These are phyloP conservation scores for Geococcyx californianus DNA, from an alignment of 2,113 vertebrate genomes.

Conservation along the genomic window DNA sequence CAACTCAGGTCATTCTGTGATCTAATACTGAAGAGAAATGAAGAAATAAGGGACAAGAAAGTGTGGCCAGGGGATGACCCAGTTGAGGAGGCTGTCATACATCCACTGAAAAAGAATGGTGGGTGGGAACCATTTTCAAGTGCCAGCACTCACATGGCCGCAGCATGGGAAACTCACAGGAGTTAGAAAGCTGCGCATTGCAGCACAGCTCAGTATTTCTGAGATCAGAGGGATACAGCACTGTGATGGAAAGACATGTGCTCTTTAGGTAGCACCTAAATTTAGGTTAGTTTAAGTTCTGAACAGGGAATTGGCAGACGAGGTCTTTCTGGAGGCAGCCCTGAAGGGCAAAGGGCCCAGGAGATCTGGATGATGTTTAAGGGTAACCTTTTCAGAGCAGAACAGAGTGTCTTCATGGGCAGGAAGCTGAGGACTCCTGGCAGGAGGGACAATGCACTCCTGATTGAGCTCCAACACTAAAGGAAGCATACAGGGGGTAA, in stretches of 20 bases:
- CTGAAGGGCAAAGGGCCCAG: not conserved
- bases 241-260: not conserved
- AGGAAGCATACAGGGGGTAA: not conserved
- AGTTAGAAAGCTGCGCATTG: not conserved
- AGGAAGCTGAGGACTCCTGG: not conserved
- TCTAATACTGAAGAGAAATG: not conserved
- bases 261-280: not conserved
- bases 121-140: not conserved
- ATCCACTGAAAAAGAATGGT: not conserved
- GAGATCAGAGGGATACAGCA: not conserved
- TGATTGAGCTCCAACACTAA: not conserved
- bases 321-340: not conserved
- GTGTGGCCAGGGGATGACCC: not conserved
- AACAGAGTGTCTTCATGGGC: not conserved
- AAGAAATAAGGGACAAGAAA: not conserved
- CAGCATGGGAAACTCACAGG: not conserved
- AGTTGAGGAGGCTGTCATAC: not conserved
- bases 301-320: not conserved
- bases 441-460: not conserved
- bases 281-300: not conserved
- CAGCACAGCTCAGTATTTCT: accelerated
- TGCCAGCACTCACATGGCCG: no score
- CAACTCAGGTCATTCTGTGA: no score
- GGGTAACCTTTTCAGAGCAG: not conserved
- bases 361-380: not conserved